A percentile compares a stretch with the other conserved stretches of the same genome.
phyloP scores from a whole-genome alignment of 1,140 invertebrate genomes.

The Lepidotrigona ventralis region DNA sequence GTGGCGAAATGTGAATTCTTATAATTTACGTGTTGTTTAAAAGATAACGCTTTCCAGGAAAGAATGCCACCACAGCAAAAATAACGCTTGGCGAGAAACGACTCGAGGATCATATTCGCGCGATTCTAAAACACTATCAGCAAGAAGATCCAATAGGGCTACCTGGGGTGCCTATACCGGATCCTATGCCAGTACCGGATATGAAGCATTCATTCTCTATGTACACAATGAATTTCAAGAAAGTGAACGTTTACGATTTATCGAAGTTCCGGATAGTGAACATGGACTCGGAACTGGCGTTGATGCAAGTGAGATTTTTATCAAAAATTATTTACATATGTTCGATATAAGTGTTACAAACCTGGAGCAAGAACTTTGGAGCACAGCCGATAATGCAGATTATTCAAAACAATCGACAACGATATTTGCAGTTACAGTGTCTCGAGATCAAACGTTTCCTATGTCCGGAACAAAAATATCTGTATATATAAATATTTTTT shows the following conservation, averaged over 20 bases:
- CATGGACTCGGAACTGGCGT: slow-evolving; percentile 84
- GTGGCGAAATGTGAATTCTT: not conserved
- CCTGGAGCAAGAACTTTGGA: not conserved
- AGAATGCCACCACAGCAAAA: slow-evolving; percentile 56
- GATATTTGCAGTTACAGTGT: not conserved
- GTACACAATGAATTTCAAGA: slow-evolving; percentile 86
- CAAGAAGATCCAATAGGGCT: slow-evolving; percentile 88
- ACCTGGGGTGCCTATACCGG: slow-evolving; percentile 87
- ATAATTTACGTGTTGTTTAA: not conserved
- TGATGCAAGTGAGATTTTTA: slow-evolving; percentile 82
- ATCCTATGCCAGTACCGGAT: slow-evolving; percentile 89
- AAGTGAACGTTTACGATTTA: slow-evolving; percentile 86
- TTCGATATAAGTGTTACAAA: not conserved
- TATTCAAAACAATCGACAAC: not conserved
- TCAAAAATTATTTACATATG: not conserved
- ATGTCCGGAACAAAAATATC: not conserved
- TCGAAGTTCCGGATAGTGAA: slow-evolving; percentile 88
- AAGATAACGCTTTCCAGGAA: not conserved
- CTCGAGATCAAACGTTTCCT: not conserved
- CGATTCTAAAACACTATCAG: slow-evolving; percentile 90
- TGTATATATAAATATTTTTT: not conserved
- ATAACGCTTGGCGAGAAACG: slow-evolving; percentile 82
- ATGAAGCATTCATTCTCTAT: slow-evolving; percentile 87
- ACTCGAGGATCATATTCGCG: slow-evolving; percentile 85
- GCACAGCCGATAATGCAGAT: not conserved